Evolutionary conservation across 2,797 vertebrate genomes (phyloP).

Genomic region (Gadopsis marmoratus): DNA sequence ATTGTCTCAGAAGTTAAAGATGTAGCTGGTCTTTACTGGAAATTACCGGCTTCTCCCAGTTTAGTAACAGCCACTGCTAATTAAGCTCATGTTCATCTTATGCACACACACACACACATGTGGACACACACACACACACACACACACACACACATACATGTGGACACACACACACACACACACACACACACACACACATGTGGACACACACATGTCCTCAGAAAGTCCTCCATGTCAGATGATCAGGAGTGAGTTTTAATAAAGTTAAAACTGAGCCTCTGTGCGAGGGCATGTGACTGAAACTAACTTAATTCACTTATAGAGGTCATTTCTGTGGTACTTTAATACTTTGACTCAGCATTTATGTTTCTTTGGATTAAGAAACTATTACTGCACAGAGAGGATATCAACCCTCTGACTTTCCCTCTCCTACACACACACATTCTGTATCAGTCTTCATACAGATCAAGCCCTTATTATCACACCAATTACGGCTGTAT

Average conservation of each 20-base stretch:
- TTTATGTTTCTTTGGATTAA: conserved; percentile 67
- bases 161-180: conserved; percentile 11
- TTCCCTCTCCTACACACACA: neutral
- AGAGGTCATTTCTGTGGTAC: conserved; percentile 59
- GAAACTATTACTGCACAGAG: conserved; percentile 58
- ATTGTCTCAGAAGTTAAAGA: conserved; percentile 60
- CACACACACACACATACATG: conserved; percentile 7
- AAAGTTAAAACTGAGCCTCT: conserved; percentile 45
- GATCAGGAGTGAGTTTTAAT: conserved; percentile 57
- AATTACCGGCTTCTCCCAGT: conserved; percentile 29
- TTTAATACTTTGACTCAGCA: conserved; percentile 60
- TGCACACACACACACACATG: conserved; percentile 10
- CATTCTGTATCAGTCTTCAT: conserved; percentile 16
- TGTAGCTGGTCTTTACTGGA: conserved; percentile 37
- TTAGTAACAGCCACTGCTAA: conserved; percentile 61
- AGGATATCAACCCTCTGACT: conserved; percentile 43
- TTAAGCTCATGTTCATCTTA: conserved; percentile 70
- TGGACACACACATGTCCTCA: conserved; percentile 2
- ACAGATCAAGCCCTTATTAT: conserved; percentile 26
- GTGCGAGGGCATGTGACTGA: conserved; percentile 41
- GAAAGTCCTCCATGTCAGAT: conserved; percentile 39
- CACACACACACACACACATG: conserved; percentile 4
- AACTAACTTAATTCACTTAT: conserved; percentile 51
- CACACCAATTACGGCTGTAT: conserved; percentile 31
- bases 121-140: conserved; percentile 10